Evolutionary conservation across 2,888 invertebrate species (phyloP).

Genomic region (Caenorhabditis auriculariae): DNA sequence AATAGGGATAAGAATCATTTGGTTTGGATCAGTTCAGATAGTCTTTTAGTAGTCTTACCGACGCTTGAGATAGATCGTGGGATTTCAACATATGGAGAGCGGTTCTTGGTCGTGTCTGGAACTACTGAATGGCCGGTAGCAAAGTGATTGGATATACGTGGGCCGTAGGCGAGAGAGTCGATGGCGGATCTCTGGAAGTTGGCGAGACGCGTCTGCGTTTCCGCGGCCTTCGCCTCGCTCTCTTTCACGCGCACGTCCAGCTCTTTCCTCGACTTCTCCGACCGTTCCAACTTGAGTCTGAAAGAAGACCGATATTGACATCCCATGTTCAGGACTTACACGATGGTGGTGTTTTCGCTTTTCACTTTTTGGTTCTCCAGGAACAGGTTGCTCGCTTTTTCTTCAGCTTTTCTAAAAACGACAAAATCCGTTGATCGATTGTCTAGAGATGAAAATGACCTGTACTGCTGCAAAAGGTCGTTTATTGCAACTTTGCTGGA

Average conservation of each 20-base stretch:
- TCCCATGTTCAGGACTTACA: constrained; percentile 2
- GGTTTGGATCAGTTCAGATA: too few species aligned
- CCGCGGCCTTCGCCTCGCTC: constrained; percentile 12
- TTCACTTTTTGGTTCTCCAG: constrained; percentile 19
- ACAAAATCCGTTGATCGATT: too few species aligned
- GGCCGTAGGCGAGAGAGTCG: too few species aligned
- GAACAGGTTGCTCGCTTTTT: constrained; percentile 15
- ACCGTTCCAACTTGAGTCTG: constrained; percentile 31
- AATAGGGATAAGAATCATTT: too few species aligned
- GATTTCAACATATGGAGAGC: constrained; percentile 24
- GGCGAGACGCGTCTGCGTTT: constrained; percentile 7
- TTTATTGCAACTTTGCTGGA: constrained; percentile 21
- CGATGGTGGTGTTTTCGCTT: constrained; percentile 11
- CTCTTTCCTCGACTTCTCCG: constrained; percentile 8
- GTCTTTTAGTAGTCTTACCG: constrained; percentile 8
- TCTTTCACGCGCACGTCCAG: constrained; percentile 7
- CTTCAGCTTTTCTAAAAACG: constrained; percentile 8
- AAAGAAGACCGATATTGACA: not conserved
- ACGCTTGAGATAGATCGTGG: constrained; percentile 16
- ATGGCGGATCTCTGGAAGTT: constrained; percentile 15
- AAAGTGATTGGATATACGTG: too few species aligned
- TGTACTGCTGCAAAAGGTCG: constrained; percentile 19
- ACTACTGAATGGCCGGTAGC: too few species aligned
- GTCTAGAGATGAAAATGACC: too few species aligned
- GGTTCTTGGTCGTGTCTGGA: constrained; percentile 12